A percentile compares a stretch with the other conserved stretches of the same genome.
Conservation (phyloP, 2,113 vertebrate genomes). For the Heterotis niloticus region DNA sequence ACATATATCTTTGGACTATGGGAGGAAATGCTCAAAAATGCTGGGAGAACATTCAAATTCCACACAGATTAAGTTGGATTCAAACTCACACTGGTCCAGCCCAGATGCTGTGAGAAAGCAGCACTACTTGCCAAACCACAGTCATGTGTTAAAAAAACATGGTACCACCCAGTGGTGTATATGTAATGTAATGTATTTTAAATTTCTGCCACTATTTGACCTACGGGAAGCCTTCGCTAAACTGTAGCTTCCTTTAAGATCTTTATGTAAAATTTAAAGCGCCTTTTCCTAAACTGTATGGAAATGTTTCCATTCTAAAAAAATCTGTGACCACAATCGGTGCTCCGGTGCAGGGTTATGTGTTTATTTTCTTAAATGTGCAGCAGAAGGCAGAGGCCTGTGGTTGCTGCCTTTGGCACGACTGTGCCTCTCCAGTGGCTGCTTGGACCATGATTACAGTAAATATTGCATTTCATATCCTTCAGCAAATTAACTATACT, state of each 20-base stretch:
- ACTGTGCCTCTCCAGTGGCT: neutral
- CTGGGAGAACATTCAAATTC: too few species aligned
- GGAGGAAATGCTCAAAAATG: too few species aligned
- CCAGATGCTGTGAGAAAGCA: too few species aligned
- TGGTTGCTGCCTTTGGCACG: neutral
- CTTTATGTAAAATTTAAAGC: neutral
- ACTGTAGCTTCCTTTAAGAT: neutral
- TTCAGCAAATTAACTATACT: too few species aligned
- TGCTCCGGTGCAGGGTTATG: neutral
- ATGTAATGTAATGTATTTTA: neutral
- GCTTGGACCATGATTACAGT: too few species aligned
- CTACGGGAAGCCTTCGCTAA: neutral
- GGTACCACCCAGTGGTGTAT: too few species aligned
- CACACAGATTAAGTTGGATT: too few species aligned
- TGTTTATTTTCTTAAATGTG: neutral
- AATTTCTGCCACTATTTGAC: neutral
- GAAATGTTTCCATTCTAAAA: constrained; percentile 6
- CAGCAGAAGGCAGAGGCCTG: neutral
- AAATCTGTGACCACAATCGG: neutral
- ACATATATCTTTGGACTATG: too few species aligned
- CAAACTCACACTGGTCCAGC: too few species aligned
- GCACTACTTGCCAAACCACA: too few species aligned
- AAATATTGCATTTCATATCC: too few species aligned
- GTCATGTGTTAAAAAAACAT: too few species aligned
- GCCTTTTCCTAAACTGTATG: neutral